Base-by-base conservation (phyloP, 2,797 vertebrate species). In the Lagorchestes hirsutus region DNA sequence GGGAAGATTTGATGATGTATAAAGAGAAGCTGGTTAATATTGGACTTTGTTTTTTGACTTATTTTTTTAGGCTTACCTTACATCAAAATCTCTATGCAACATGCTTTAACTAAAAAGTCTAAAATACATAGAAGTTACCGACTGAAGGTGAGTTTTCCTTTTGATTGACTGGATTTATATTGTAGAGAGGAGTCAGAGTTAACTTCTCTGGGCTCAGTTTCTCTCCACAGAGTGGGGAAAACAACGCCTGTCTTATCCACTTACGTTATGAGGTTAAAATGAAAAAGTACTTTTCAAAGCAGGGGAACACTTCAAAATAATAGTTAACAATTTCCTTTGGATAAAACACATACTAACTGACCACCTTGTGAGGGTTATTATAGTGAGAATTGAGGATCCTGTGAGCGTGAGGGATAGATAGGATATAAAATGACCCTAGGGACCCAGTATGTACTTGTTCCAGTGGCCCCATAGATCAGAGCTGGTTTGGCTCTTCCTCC, bases 71-170 rank as follows among this genome's bases (percentile, higher is more conserved):
- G 96, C 95, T 97, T 96, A 94, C 54, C 87, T 92, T 91, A 97
- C 95, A 93, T 1, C 50, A 95, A 34, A 0, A 93, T 98, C 59
- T 96, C 98, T 0, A 56, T 96, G 22, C 93, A 31, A 57, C 97
- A 93, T 58, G 97, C 98, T 90, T 92, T 98, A 96, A 98, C 95
- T 92, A 97, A 98, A 56, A 98, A 97, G 94, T 97, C 98, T 0
- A 16, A 93, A 54, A 14, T 74, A 0, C 94, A 98, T 55, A 96
- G 93, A 93, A 98, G 96, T 93, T 98, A 98, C 93, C 94, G 57
- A 29, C 94, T 98, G 90, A 93, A 87, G 58, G 98, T 98, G 58
- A 95, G 95, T 96, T 6, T 29, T 90, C 10, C 34, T 58, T 95
- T 93, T 55, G 34, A 54, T 94, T 52, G n/a, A 92, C 27, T 24